phyloP scores from a whole-genome alignment of 1,140 invertebrate species.

The Papilio glaucus region DNA sequence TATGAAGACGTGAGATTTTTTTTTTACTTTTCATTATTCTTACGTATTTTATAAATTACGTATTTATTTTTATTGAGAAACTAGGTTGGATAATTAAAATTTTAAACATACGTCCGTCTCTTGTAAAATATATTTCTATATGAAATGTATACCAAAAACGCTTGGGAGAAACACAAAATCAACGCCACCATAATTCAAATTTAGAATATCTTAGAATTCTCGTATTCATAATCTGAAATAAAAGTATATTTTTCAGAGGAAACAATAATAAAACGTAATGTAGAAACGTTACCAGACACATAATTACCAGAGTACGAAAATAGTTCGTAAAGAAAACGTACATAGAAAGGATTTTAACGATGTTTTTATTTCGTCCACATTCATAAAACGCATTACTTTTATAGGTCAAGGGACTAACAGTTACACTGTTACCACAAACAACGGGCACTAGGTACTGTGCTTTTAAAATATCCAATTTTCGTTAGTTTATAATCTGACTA shows the following conservation, averaged over 20 bases:
- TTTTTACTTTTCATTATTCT: too few species aligned
- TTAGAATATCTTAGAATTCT: too few species aligned
- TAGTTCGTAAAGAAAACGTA: slow-evolving; percentile 9
- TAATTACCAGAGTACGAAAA: background rate
- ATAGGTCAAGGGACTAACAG: background rate
- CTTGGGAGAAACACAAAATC: too few species aligned
- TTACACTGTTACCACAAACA: background rate
- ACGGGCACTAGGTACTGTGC: background rate
- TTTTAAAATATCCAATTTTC: too few species aligned
- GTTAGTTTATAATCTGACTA: too few species aligned
- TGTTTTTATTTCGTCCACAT: slow-evolving; percentile 20
- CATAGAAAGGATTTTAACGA: slow-evolving; percentile 5
- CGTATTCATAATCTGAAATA: background rate
- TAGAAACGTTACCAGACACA: background rate
- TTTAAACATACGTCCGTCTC: too few species aligned
- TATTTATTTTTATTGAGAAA: too few species aligned
- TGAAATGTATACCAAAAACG: too few species aligned
- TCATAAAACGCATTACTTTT: slow-evolving; percentile 4
- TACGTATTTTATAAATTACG: too few species aligned
- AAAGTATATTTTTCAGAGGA: background rate
- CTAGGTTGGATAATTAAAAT: too few species aligned
- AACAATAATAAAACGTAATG: background rate
- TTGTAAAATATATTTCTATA: too few species aligned
- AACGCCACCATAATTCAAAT: too few species aligned
- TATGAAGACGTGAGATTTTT: background rate